Percentiles rank a stretch among this genome's conserved stretches.
phyloP scores from a whole-genome alignment of 2,888 invertebrate species.

The Cephonodes hylas region DNA sequence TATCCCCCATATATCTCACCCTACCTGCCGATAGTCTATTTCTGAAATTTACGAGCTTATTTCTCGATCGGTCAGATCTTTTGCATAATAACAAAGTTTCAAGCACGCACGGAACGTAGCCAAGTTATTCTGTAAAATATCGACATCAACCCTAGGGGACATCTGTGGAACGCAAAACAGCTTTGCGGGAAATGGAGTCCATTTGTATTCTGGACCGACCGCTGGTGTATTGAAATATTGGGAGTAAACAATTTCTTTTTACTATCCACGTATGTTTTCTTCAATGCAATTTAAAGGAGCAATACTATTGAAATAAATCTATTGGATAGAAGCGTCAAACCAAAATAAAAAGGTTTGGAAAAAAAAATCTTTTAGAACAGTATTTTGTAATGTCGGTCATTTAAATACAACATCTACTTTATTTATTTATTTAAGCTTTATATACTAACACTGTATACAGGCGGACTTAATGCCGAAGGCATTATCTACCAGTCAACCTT shows the following conservation, averaged over 20 bases:
- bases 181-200: constrained; percentile 20
- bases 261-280: neutral
- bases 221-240: constrained; percentile 22
- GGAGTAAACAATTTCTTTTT: constrained; percentile 17
- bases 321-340: no score
- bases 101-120: neutral
- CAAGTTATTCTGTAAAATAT: constrained; percentile 16
- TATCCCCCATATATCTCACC: no score
- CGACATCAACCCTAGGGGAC: constrained; percentile 10
- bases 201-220: constrained; percentile 24
- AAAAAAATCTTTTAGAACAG: no score
- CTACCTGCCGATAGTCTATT: neutral
- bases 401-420: no score
- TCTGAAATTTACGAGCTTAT: neutral
- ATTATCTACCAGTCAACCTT: no score
- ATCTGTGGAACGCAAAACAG: constrained; percentile 18
- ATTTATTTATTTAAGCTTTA: no score
- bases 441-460: no score
- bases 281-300: no score
- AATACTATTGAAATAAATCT: no score
- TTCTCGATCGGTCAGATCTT: neutral
- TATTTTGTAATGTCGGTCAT: no score
- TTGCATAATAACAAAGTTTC: constrained; percentile 4
- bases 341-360: no score
- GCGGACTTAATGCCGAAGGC: no score